Conservation (phyloP, 2,797 vertebrate genomes). For the Acipenser transmontanus region DNA sequence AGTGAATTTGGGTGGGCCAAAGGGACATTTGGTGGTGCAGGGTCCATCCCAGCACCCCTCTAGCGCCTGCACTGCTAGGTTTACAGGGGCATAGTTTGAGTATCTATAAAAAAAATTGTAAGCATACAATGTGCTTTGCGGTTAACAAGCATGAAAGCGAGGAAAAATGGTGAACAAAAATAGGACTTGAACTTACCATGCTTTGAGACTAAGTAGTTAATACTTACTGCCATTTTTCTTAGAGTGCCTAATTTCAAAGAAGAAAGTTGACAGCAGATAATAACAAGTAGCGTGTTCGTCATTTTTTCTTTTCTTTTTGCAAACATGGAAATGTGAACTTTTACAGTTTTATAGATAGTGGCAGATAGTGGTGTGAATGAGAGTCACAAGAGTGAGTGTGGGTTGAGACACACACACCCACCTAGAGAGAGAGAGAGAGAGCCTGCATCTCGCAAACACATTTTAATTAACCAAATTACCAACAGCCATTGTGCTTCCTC, state of each 20-base stretch:
- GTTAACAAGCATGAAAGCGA: too few species aligned
- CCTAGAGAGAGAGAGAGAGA: slow-evolving; percentile 19
- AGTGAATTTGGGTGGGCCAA: too few species aligned
- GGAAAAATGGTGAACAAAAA: too few species aligned
- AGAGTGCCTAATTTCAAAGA: background rate
- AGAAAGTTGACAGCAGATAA: background rate
- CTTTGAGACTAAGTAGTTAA: background rate
- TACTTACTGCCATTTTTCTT: background rate
- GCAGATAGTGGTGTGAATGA: background rate
- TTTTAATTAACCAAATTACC: background rate
- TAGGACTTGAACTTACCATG: too few species aligned
- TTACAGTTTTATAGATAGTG: background rate
- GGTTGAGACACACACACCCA: too few species aligned
- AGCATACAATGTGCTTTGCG: too few species aligned
- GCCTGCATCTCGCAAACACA: slow-evolving; percentile 35
- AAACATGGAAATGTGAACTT: background rate
- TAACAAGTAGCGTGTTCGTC: background rate
- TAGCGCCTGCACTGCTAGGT: background rate
- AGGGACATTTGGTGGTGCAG: too few species aligned
- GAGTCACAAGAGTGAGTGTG: background rate
- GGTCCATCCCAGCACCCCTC: too few species aligned
- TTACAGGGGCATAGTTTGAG: background rate
- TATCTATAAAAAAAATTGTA: too few species aligned
- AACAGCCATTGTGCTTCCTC: slow-evolving; percentile 4
- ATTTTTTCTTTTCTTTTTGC: background rate